Percentiles rank a stretch among this genome's conserved stretches.
Conservation (phyloP, 64 coral and sea anemone genomes). For the Stylophora pistillata region DNA sequence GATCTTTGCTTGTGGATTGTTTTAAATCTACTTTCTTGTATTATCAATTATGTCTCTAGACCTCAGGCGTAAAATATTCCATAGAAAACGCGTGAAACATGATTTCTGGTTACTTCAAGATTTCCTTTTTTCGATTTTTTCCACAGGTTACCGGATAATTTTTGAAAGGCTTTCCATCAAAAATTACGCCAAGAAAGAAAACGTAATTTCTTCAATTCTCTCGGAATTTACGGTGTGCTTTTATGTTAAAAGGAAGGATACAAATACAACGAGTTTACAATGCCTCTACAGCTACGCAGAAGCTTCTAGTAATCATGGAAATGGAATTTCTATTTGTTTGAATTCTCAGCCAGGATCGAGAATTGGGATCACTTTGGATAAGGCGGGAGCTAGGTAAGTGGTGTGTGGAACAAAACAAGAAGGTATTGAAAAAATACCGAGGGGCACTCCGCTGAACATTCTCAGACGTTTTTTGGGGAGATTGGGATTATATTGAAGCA, state of each 20-base stretch:
- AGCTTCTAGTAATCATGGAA: background rate
- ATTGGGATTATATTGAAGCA: no score
- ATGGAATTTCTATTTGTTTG: background rate
- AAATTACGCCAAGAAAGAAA: background rate
- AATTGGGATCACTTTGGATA: background rate
- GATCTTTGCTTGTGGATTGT: no score
- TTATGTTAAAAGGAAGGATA: background rate
- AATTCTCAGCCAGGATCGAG: accelerated
- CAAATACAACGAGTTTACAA: background rate
- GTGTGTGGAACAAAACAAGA: background rate
- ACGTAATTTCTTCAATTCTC: background rate
- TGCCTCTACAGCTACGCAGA: background rate
- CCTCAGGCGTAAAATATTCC: no score
- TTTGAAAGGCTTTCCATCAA: background rate
- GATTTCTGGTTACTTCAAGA: no score
- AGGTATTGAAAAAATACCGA: no score
- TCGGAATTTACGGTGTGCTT: background rate
- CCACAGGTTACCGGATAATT: background rate
- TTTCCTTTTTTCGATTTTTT: background rate
- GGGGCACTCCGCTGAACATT: no score
- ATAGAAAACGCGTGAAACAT: no score
- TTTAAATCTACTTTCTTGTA: no score
- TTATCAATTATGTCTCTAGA: no score
- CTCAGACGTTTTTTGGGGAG: no score
- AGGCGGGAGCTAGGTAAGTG: background rate